Evolutionary conservation across 1,140 invertebrate species (phyloP).

Genomic region (Caenorhabditis elegans): WBcel235 BX284603.4:7629001-7629500

Average conservation of each 20-base stretch:
- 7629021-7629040: too few species aligned
- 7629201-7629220: too few species aligned
- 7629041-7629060: too few species aligned
- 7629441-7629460: background rate
- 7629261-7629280: background rate
- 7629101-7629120: too few species aligned
- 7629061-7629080: too few species aligned
- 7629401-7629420: background rate
- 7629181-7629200: too few species aligned
- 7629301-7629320: slow-evolving; percentile 19
- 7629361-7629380: background rate
- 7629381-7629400: background rate
- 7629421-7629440: slow-evolving; percentile 9
- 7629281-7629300: slow-evolving; percentile 9
- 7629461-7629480: background rate
- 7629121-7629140: too few species aligned
- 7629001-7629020: background rate
- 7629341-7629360: slow-evolving; percentile 2
- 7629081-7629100: too few species aligned
- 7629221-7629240: too few species aligned
- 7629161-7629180: too few species aligned
- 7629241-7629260: background rate
- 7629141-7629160: too few species aligned
- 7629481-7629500: background rate
- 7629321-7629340: background rate